Percentiles rank a stretch among this genome's conserved stretches.
These are phyloP conservation scores for Drosophila ficusphila DNA, from an alignment of 1,140 invertebrate species.

Conservation along the genomic window DNA sequence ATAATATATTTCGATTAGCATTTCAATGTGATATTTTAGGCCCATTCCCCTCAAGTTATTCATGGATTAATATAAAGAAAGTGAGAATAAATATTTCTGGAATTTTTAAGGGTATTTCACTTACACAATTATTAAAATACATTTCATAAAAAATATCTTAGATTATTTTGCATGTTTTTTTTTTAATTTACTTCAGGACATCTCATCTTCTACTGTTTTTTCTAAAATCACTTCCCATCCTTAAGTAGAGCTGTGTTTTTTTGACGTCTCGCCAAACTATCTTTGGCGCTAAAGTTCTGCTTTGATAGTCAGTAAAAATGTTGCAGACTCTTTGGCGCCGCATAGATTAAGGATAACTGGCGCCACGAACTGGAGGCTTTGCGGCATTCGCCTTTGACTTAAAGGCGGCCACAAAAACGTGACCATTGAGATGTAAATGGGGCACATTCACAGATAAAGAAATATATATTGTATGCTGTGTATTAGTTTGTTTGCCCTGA, in stretches of 20 bases:
- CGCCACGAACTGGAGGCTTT: conserved; percentile 53
- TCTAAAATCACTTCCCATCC: not conserved
- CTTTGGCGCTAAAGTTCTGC: conserved; percentile 50
- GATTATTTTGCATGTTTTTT: not conserved
- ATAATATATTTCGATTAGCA: conserved; percentile 14
- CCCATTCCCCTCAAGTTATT: not conserved
- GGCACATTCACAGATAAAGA: conserved; percentile 26
- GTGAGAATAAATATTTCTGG: no score
- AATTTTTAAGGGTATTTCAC: not conserved
- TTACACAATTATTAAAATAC: not conserved
- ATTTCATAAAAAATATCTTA: not conserved
- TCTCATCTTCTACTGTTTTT: not conserved
- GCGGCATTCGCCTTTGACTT: conserved; percentile 33
- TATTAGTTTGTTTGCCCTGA: conserved; percentile 54
- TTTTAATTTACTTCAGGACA: not conserved
- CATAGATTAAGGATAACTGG: conserved; percentile 76
- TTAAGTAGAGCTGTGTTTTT: conserved; percentile 11
- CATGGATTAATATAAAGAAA: not conserved
- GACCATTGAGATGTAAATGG: conserved; percentile 66
- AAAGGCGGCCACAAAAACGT: conserved; percentile 57
- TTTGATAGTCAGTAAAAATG: conserved; percentile 79
- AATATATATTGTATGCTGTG: conserved; percentile 3
- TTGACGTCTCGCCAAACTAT: conserved; percentile 41
- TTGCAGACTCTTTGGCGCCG: conserved; percentile 75
- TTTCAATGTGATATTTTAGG: not conserved